Conservation (phyloP, 2,113 vertebrate species). For the Semnornis frantzii region DNA sequence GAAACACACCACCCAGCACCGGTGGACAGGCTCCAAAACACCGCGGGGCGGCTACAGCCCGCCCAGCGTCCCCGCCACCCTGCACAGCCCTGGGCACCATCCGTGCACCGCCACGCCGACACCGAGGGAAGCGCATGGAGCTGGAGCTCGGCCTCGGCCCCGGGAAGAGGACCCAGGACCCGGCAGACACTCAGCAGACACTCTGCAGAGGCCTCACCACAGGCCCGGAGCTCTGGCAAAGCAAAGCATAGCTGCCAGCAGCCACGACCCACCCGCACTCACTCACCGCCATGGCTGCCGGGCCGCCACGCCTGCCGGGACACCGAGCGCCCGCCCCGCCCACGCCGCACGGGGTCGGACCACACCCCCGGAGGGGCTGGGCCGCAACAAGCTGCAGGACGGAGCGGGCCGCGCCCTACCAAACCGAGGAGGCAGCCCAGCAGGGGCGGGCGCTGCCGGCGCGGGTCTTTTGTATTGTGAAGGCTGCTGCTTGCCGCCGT, state of each 20-base stretch:
- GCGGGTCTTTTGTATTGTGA: accelerated
- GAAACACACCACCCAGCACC: background rate
- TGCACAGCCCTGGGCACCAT: background rate
- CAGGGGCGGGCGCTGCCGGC: background rate
- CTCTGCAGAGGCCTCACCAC: background rate
- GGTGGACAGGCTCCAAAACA: background rate
- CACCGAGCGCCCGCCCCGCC: background rate
- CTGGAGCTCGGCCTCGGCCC: no score
- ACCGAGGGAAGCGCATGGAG: no score
- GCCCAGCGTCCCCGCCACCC: background rate
- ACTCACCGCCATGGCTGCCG: slow-evolving; percentile 34
- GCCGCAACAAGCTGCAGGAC: background rate
- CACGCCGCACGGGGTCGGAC: background rate
- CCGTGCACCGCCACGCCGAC: background rate
- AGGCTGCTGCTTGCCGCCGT: no score
- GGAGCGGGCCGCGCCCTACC: background rate
- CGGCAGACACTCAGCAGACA: background rate
- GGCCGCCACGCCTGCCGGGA: background rate
- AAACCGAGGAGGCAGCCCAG: background rate
- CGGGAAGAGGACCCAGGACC: background rate
- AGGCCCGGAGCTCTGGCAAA: no score
- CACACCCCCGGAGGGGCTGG: background rate
- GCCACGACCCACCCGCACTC: background rate
- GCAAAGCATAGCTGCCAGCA: background rate
- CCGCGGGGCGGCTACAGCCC: no score